Conservation (phyloP, 37 sponge, comb jelly and placozoan species). For the Amphimedon queenslandica region DNA sequence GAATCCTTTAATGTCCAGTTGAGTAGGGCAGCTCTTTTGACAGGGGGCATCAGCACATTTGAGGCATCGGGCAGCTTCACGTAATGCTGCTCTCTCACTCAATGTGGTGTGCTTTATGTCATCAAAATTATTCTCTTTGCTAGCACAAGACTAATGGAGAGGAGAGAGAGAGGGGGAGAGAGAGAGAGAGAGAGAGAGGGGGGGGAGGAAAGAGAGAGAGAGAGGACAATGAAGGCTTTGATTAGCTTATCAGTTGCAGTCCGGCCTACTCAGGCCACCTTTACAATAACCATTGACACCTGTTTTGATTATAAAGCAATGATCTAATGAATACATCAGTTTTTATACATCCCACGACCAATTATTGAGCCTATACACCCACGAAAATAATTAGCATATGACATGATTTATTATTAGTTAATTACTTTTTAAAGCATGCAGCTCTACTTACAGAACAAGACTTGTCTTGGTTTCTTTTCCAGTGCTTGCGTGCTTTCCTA, state of each 20-base stretch:
- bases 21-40: constrained; percentile 97
- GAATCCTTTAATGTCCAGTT: constrained; percentile 93
- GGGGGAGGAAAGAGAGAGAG: not conserved
- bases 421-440: not conserved
- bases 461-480: constrained; percentile 91
- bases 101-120: constrained; percentile 96
- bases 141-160: constrained; percentile 39
- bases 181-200: constrained; percentile 11
- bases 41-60: constrained; percentile 98
- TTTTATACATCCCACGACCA: not conserved
- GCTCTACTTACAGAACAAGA: constrained; percentile 64
- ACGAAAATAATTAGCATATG: not conserved
- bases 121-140: constrained; percentile 84
- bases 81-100: constrained; percentile 88
- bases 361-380: not conserved
- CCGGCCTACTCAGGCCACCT: not conserved
- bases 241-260: not conserved
- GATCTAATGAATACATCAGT: no score
- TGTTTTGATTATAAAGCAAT: no score
- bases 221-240: not conserved
- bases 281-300: no score
- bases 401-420: not conserved
- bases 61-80: constrained; percentile 84
- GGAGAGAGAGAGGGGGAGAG: not conserved
- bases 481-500: constrained; percentile 78